Evolutionary conservation across 2,888 invertebrate species (phyloP).

Genomic region (Limnephilus auricula): DNA sequence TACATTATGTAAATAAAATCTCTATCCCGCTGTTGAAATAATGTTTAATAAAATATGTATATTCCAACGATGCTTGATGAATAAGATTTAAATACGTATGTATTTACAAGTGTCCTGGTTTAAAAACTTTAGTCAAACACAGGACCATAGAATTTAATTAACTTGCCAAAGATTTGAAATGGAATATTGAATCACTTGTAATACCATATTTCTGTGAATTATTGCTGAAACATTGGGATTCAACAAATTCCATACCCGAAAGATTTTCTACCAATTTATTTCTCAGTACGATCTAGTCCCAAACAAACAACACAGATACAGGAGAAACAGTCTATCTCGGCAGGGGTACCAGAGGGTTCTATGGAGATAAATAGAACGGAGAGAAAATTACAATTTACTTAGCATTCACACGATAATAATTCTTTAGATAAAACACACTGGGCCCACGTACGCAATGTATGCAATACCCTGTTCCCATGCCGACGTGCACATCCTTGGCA

Average conservation of each 20-base stretch:
- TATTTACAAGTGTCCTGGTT: background rate
- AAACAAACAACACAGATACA: slow-evolving; percentile 30
- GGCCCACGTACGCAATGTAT: too few relatives aligned
- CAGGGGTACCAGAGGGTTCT: background rate
- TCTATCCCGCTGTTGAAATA: too few relatives aligned
- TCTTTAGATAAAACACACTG: background rate
- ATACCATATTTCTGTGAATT: background rate
- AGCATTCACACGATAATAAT: background rate
- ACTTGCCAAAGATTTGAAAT: background rate
- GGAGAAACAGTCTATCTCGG: slow-evolving; percentile 8
- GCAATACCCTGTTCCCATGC: too few relatives aligned
- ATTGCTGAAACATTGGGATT: background rate
- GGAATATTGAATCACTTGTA: background rate
- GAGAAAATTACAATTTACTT: background rate
- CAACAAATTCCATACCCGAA: background rate
- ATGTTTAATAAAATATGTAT: background rate
- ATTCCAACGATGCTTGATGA: background rate
- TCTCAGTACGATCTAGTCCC: slow-evolving; percentile 33
- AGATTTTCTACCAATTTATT: slow-evolving; percentile 8
- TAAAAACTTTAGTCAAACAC: background rate
- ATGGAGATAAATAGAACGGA: background rate
- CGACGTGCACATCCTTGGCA: too few relatives aligned
- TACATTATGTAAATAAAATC: background rate
- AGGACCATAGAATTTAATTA: background rate
- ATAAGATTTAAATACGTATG: background rate